phyloP scores from a whole-genome alignment of 2,888 invertebrate genomes.

The Harpagoxenus sublaevis region DNA sequence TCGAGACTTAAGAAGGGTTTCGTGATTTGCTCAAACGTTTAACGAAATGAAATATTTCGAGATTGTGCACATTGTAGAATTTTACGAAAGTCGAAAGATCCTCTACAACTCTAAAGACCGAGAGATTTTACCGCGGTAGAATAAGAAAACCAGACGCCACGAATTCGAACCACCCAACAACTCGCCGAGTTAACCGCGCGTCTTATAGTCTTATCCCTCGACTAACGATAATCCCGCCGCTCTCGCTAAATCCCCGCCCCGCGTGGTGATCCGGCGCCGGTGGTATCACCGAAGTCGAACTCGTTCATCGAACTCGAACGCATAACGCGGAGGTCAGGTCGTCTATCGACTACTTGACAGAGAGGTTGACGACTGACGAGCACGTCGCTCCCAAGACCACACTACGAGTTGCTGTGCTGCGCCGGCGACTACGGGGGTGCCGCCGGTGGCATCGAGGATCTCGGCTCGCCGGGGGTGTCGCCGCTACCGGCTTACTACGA shows the following conservation, averaged over 20 bases:
- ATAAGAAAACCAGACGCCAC: not conserved
- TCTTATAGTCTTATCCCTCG: not conserved
- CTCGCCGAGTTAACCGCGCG: not conserved
- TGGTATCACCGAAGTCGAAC: constrained; percentile 46
- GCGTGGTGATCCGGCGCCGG: not conserved
- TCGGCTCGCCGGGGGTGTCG: constrained; percentile 88
- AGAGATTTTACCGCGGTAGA: not conserved
- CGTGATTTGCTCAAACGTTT: not conserved
- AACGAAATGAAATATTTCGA: not conserved
- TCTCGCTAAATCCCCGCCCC: not conserved
- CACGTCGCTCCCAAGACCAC: constrained; percentile 87
- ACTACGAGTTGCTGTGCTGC: constrained; percentile 89
- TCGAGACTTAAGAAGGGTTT: too few relatives aligned
- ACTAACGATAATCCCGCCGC: not conserved
- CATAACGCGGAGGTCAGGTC: constrained; percentile 72
- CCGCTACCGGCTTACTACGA: constrained; percentile 89
- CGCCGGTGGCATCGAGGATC: constrained; percentile 89
- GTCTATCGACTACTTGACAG: constrained; percentile 77
- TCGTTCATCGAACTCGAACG: constrained; percentile 72
- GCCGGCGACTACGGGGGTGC: constrained; percentile 88
- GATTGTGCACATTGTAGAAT: not conserved
- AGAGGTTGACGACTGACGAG: constrained; percentile 78
- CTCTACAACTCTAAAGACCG: not conserved
- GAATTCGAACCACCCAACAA: not conserved
- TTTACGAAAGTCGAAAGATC: not conserved